These are phyloP conservation scores for Mesorhabditis spiculigera DNA, from an alignment of 2,888 invertebrate genomes.

Conservation along the genomic window DNA sequence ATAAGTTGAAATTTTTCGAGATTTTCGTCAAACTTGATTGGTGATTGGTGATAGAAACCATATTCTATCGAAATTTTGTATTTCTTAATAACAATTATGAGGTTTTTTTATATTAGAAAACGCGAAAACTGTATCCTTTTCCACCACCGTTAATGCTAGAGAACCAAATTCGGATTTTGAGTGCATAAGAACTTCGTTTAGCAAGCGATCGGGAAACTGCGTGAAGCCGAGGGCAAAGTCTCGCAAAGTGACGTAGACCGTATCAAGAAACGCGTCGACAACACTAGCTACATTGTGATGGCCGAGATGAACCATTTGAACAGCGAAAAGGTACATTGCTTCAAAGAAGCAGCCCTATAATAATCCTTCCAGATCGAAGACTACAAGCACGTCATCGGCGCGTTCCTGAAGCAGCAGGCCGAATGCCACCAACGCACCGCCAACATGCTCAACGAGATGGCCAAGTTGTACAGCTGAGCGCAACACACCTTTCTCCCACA, in stretches of 20 bases:
- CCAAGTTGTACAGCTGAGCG: conserved; percentile 26
- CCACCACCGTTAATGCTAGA: too few species aligned
- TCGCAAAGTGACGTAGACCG: conserved; percentile 28
- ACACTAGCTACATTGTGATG: conserved; percentile 84
- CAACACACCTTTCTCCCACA: too few species aligned
- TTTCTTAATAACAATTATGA: too few species aligned
- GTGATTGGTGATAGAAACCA: too few species aligned
- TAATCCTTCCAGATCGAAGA: conserved; percentile 70
- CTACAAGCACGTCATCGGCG: conserved; percentile 79
- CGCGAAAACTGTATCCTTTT: too few species aligned
- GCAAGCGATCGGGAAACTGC: conserved; percentile 39
- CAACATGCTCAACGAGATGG: conserved; percentile 38
- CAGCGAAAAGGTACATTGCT: conserved; percentile 64
- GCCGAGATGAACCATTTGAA: conserved; percentile 94
- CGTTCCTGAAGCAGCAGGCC: conserved; percentile 82
- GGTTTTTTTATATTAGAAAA: too few species aligned
- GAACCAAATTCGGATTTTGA: background rate
- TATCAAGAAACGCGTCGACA: conserved; percentile 71
- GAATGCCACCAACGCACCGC: conserved; percentile 77
- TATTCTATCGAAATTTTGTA: too few species aligned
- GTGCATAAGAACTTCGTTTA: conserved; percentile 13
- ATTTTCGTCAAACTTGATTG: background rate
- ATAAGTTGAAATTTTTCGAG: background rate
- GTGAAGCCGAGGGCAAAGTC: conserved; percentile 33
- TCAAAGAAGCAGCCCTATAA: too few species aligned